Conservation (phyloP, 2,888 invertebrate species). For the Atrina japonica region DNA sequence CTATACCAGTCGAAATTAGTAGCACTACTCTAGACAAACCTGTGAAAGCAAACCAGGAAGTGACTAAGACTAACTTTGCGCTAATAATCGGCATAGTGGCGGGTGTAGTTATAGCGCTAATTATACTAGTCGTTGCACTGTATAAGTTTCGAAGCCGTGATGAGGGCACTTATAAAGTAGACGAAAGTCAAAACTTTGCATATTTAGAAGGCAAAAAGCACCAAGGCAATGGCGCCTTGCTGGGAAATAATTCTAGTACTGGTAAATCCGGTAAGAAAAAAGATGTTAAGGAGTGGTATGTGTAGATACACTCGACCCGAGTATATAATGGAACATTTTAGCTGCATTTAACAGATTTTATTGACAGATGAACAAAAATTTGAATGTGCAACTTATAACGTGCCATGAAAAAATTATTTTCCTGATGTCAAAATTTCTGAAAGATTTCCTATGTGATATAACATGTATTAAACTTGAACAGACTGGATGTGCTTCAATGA, state of each 20-base stretch:
- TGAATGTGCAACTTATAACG: too few species aligned
- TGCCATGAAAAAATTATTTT: too few species aligned
- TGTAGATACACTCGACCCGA: constrained; percentile 53
- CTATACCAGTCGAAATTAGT: too few species aligned
- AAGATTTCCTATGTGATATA: too few species aligned
- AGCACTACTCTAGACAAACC: background rate
- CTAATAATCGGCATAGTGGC: constrained; percentile 94
- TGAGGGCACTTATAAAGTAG: constrained; percentile 95
- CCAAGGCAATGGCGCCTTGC: constrained; percentile 70
- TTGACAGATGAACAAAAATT: too few species aligned
- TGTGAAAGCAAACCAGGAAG: constrained; percentile 4
- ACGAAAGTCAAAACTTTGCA: constrained; percentile 88
- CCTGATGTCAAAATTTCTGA: too few species aligned
- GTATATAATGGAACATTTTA: too few species aligned
- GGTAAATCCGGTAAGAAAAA: constrained; percentile 72
- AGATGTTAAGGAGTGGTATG: constrained; percentile 78
- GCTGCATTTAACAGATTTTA: too few species aligned
- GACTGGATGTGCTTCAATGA: too few species aligned
- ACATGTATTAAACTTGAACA: too few species aligned
- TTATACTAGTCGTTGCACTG: constrained; percentile 89
- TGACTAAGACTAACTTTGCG: constrained; percentile 60
- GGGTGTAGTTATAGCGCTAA: constrained; percentile 90
- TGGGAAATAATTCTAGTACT: constrained; percentile 58
- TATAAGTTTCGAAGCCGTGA: constrained; percentile 84
- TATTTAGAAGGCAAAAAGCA: constrained; percentile 74